These are phyloP conservation scores for Halocynthia roretzi DNA, from an alignment of 23 tunicate species.

Conservation along the genomic window DNA sequence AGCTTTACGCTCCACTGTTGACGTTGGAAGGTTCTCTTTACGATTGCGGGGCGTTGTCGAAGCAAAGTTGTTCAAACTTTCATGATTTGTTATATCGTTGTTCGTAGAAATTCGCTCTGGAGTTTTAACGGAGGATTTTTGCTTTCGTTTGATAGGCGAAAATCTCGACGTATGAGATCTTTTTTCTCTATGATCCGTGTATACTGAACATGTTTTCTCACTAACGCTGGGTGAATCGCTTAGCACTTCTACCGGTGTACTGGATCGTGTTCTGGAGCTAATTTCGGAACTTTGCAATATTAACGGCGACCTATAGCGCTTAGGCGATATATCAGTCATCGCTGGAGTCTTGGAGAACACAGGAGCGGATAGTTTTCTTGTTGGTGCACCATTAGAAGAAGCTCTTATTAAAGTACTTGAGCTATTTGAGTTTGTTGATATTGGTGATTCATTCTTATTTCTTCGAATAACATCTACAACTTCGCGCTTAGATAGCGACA, in stretches of 20 bases:
- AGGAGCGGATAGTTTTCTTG: neutral
- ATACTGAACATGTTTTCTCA: too few species aligned
- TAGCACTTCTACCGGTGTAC: neutral
- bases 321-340: neutral
- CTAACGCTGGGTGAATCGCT: neutral
- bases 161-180: too few species aligned
- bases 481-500: neutral
- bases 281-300: neutral
- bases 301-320: neutral
- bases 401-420: neutral
- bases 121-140: too few species aligned
- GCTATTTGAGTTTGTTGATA: neutral
- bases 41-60: too few species aligned
- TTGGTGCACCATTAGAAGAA: neutral
- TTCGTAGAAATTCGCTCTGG: too few species aligned
- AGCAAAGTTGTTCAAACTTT: too few species aligned
- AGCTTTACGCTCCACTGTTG: too few species aligned
- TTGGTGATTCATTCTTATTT: neutral
- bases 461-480: neutral
- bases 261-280: neutral
- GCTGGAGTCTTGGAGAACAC: neutral
- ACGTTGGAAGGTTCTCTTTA: too few species aligned
- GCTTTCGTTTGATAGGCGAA: too few species aligned
- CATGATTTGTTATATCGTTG: too few species aligned
- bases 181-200: too few species aligned